Evolutionary conservation across 2,113 vertebrate genomes (phyloP).

Genomic region (Cariama cristata): DNA sequence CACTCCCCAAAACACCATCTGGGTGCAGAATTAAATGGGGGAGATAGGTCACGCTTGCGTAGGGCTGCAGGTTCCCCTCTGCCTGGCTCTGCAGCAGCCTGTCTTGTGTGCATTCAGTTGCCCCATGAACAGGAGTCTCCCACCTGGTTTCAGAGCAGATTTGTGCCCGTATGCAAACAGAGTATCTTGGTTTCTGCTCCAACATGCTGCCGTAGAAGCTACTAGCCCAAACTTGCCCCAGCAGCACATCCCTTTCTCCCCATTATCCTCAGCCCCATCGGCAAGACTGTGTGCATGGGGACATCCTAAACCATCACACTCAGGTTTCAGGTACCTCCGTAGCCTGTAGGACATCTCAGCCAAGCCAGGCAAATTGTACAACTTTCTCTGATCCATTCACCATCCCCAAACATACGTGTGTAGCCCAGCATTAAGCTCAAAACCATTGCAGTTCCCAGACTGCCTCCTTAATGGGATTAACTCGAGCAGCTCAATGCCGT

Average conservation of each 20-base stretch:
- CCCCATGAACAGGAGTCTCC: background rate
- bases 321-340: background rate
- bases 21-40: background rate
- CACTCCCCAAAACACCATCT: background rate
- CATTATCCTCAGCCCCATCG: background rate
- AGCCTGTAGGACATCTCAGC: background rate
- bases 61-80: background rate
- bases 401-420: background rate
- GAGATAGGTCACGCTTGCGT: background rate
- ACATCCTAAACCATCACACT: background rate
- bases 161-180: background rate
- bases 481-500: background rate
- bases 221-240: background rate
- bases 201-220: fast-evolving
- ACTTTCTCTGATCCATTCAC: background rate
- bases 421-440: background rate
- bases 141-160: background rate
- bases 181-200: background rate
- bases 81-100: background rate
- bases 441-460: background rate
- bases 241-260: background rate
- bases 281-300: background rate
- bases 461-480: background rate
- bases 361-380: background rate
- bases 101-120: too few species aligned